Base-by-base conservation (phyloP, 2,888 invertebrate genomes). In the Epistrophe eligans region DNA sequence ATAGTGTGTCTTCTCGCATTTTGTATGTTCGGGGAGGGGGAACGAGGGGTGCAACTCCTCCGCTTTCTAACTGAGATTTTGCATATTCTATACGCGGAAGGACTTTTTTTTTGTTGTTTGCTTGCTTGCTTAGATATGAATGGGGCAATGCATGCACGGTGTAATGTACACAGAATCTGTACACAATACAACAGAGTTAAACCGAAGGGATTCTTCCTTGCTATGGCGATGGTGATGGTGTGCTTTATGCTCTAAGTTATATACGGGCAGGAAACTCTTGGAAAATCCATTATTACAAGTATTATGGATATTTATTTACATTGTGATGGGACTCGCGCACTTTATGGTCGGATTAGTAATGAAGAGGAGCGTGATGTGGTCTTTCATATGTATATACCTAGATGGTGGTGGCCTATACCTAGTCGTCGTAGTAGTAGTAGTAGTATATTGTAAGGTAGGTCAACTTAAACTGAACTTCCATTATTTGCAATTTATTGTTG, bases 241-340 rank as follows among this genome's bases (percentile, higher is more conserved):
- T 64, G 66, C 66, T 66, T 60, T 19, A 24, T 40, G 35, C 50
- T 38, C 66, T 19, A 28, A 70, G 74, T 19, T 13, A n/a, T n/a
- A n/a, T n/a, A 40, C 55, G 55, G 28, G 32, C 70, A 77, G 48
- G 32, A 71, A 71, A 40, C 57, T 40, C 50, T 58, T 43, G 35
- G 71, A 62, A 58, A 71, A 77, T 71, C 81, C 71, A 58, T 82
- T 70, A 70, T 70, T 77, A 72, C 32, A 60, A 71, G 72, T 64
- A 72, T 72, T 77, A 72, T 82, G 77, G 52, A 58, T 82, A 66
- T 82, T 82, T 77, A 82, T 77, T 82, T 77, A 57, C 77, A 82
- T 82, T 72, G 71, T 81, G 71, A 70, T 43, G 52, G 38, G 70
- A 48, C 24, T 55, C 70, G 70, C 70, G 28, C 55, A 67, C 48